Conservation (phyloP, 2,888 invertebrate species). For the Polyommatus icarus region DNA sequence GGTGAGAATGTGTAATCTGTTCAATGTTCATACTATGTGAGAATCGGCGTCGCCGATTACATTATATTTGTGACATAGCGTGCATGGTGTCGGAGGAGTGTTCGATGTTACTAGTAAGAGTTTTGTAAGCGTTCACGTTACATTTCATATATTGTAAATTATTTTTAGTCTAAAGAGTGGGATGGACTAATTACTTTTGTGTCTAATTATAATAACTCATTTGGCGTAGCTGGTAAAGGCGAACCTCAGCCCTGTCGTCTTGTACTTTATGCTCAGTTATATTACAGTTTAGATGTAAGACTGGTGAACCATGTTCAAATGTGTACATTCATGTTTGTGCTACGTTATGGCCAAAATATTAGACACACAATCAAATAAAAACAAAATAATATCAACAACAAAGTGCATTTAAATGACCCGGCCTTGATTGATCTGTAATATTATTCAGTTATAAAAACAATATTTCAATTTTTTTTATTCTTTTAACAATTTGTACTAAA, state of each 20-base stretch:
- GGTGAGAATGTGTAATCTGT: constrained; percentile 8
- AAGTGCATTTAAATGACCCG: constrained; percentile 33
- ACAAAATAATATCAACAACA: not conserved
- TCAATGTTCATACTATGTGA: constrained; percentile 6
- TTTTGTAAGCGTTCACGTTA: constrained; percentile 68
- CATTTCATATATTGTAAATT: constrained; percentile 72
- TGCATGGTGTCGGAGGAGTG: constrained; percentile 30
- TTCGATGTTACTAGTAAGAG: constrained; percentile 41
- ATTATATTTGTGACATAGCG: constrained; percentile 20
- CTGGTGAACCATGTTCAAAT: constrained; percentile 38
- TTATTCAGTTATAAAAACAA: constrained; percentile 17
- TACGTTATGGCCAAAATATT: constrained; percentile 34
- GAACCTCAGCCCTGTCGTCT: constrained; percentile 54
- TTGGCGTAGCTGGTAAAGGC: constrained; percentile 47
- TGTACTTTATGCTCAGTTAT: constrained; percentile 77
- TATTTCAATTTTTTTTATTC: not conserved
- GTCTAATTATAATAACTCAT: constrained; percentile 51
- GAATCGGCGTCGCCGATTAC: constrained; percentile 3
- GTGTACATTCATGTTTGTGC: constrained; percentile 37
- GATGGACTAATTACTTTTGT: constrained; percentile 47
- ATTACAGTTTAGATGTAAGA: constrained; percentile 58
- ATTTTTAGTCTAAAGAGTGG: constrained; percentile 63
- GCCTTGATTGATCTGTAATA: constrained; percentile 26
- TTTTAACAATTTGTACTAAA: constrained; percentile 18
- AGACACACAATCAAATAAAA: constrained; percentile 5